Evolutionary conservation across 2,888 invertebrate genomes (phyloP).

Genomic region (Halictus ligatus): DNA sequence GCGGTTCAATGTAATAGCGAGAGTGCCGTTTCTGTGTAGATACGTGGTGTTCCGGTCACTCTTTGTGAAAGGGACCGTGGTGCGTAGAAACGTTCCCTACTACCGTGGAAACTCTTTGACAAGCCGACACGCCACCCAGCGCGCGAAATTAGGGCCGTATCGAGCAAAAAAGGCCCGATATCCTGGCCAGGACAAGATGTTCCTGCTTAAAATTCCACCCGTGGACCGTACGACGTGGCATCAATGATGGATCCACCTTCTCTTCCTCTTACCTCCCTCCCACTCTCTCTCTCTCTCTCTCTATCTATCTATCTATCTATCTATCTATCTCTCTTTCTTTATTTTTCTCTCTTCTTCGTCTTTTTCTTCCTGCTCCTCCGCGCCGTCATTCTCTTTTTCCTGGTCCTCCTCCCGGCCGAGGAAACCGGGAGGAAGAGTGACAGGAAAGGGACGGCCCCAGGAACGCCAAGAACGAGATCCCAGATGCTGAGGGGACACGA

Average conservation of each 20-base stretch:
- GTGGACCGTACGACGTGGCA: constrained; percentile 74
- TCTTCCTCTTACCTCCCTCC: constrained; percentile 42
- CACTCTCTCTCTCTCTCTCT: neutral
- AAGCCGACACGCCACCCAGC: constrained; percentile 80
- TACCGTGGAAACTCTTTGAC: constrained; percentile 73
- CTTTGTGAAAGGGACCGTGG: constrained; percentile 50
- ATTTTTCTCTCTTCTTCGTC: constrained; percentile 44
- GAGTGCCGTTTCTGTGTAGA: constrained; percentile 13
- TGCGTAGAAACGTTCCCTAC: constrained; percentile 47
- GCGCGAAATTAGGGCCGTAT: constrained; percentile 80
- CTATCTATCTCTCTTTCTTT: constrained; percentile 26
- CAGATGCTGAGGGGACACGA: constrained; percentile 69
- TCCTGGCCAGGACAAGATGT: constrained; percentile 74
- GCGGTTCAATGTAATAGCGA: constrained; percentile 50
- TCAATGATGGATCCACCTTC: constrained; percentile 79
- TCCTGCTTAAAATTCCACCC: constrained; percentile 80
- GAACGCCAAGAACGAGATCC: constrained; percentile 59
- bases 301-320: constrained; percentile 27
- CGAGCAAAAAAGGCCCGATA: constrained; percentile 76
- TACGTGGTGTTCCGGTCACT: constrained; percentile 56
- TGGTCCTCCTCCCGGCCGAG: constrained; percentile 42
- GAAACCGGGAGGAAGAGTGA: constrained; percentile 48
- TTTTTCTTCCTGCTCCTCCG: constrained; percentile 46
- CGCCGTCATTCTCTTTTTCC: constrained; percentile 59
- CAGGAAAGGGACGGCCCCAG: constrained; percentile 39